Percentiles rank a stretch among this genome's conserved stretches.
These are phyloP conservation scores for Solenopsis invicta DNA, from an alignment of 1,140 invertebrate genomes.

Conservation along the genomic window DNA sequence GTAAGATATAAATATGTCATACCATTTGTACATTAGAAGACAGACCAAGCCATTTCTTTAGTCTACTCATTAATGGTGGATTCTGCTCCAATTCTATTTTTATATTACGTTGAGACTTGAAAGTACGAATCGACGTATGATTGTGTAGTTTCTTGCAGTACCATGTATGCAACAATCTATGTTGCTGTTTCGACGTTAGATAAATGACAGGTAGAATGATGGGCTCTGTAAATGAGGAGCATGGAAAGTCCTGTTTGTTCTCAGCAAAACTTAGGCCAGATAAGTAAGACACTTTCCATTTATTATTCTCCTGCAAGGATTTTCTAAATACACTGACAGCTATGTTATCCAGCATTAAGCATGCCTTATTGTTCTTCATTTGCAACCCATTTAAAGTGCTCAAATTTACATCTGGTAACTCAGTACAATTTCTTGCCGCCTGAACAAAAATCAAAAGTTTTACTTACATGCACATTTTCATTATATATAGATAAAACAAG, in stretches of 20 bases:
- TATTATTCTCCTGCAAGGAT: slow-evolving; percentile 71
- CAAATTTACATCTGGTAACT: slow-evolving; percentile 77
- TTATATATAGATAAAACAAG: not conserved
- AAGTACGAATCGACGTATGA: slow-evolving; percentile 87
- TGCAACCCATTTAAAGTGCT: slow-evolving; percentile 70
- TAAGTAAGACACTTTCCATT: slow-evolving; percentile 83
- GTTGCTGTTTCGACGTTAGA: slow-evolving; percentile 68
- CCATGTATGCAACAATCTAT: slow-evolving; percentile 73
- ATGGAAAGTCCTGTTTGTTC: slow-evolving; percentile 80
- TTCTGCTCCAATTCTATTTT: slow-evolving; percentile 91
- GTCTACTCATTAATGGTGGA: slow-evolving; percentile 88
- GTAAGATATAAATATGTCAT: slow-evolving; percentile 48
- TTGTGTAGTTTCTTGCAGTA: slow-evolving; percentile 62
- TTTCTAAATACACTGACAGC: slow-evolving; percentile 67
- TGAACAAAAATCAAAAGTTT: slow-evolving; percentile 56
- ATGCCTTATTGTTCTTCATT: slow-evolving; percentile 73
- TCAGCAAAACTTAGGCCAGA: slow-evolving; percentile 81
- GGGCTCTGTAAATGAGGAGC: slow-evolving; percentile 68
- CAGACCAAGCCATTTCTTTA: slow-evolving; percentile 79
- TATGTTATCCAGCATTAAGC: slow-evolving; percentile 75
- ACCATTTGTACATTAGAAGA: slow-evolving; percentile 39
- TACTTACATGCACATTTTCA: not conserved
- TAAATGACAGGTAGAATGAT: slow-evolving; percentile 69
- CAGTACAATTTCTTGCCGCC: slow-evolving; percentile 81
- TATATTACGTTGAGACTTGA: slow-evolving; percentile 92